Base-by-base conservation (phyloP, 1,140 invertebrate species). In the Drosophila arizonae region DNA sequence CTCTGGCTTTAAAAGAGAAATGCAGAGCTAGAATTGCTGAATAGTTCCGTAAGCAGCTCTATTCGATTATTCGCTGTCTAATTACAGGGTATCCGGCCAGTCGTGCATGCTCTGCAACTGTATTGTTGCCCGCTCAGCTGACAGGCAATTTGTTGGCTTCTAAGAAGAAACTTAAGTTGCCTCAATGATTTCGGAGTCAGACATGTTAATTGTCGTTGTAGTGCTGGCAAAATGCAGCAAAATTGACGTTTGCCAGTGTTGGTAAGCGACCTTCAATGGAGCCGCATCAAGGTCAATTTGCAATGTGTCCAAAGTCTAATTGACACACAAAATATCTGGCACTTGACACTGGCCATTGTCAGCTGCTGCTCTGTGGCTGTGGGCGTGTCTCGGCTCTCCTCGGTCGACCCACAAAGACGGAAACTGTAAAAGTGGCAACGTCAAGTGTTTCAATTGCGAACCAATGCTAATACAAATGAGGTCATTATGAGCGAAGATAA, bases 401-500 rank as follows among this genome's bases (percentile, higher is more conserved):
- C 17, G 17, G 17, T 17, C 76, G 82, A 81, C 78, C 75, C 79
- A 87, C 82, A 77, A 79, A 87, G 81, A 79, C 71, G 76, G 36
- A 72, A 71, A 67, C 60, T 46, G 54, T 50, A 28, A 43, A 50
- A 76, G 63, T 48, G 66, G 46, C 46, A 81, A 55, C 72, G 51
- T 54, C 72, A 66, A 61, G 65, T 77, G 69, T 50, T 72, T 72
- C 77, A 72, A 80, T 84, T 68, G 77, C 36, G 50, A 65, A 50
- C 65, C 82, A 81, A 87, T 84, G 79, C 70, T 87, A 80, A 87
- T 74, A 77, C 85, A 87, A 87, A 87, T 87, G 86, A 88, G 86
- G 84, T 88, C 85, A 88, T 89, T 89, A 85, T 75, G 71, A 60
- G 65, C 24, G 33, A 36, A 58, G 33, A 48, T 26, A 60, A 60